Evolutionary conservation across 2,888 invertebrate genomes (phyloP), one percentile per base, ranked within the genome.

Genomic region (Shargacucullia verbasci): DNA sequence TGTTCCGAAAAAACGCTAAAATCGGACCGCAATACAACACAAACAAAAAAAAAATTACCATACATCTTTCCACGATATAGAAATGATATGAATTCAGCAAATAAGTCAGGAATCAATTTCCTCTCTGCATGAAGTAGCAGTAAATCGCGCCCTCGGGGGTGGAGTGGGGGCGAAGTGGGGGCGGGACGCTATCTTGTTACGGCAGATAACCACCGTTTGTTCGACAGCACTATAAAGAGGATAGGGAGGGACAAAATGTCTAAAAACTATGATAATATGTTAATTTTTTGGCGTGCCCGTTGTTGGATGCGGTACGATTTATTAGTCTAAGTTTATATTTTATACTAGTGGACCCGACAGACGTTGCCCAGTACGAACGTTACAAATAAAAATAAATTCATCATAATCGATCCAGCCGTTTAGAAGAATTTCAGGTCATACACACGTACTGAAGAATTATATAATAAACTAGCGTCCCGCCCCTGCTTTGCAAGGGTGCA

Each of bases 241-340:
- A 73, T 67, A 69, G 69, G 72, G 64, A 74, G 71, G 82, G 78
- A 76, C 74, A 69, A 76, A 79, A 69, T 78, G 74, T 74, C 77
- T 80, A 85, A 86, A 85, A 85, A 86, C 86, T 86, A 82, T 83
- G 81, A 83, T 82, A 71, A 55, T 65, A 86, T 86, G 86, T 74
- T 73, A 86, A 86, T 84, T 72, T n/a, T 65, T 66, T 48, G 0
- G 29, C 14, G 81, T 73, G 59, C 67, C 57, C 84, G 61, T 76
- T 78, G 69, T 65, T 35, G 13, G 8, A 7, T 8, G 47, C 60
- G 65, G 11, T 13, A 73, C 74, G 72, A 37, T 15, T 31, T 34
- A 50, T 34, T 27, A n/a, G n/a, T n/a, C n/a, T n/a, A n/a, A n/a
- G n/a, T n/a, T n/a, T n/a, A n/a, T n/a, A n/a, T n/a, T n/a, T n/a